Base-by-base conservation (phyloP, 1,140 invertebrate species). In the Brachystomella parvula region DNA sequence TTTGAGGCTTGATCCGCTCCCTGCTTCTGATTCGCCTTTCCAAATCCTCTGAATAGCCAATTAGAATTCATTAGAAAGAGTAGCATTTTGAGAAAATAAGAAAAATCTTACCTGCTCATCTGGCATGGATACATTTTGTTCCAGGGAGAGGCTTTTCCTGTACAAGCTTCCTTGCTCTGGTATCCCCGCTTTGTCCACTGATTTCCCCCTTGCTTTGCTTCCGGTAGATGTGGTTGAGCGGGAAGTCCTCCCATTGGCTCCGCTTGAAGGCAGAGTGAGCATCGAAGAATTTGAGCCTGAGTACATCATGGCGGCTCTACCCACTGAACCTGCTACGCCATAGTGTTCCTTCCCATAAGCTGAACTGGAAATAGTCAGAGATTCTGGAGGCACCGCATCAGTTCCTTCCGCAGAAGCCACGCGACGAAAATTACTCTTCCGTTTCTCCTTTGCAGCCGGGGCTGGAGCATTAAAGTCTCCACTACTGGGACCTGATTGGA, bases 1-100 rank as follows among this genome's bases (percentile, higher is more conserved):
- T 71, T 87, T 86, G 74, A 90, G 79, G 61, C 89, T 91, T 0
- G 87, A 88, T 47, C 89, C 82, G 73, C 89, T 91, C 67, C 87
- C 87, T 33, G 76, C 75, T 3, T 75, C 74, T 67, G 88, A 86
- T 59, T 88, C 88, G 24, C 84, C 84, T 75, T 83, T 85, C 86
- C 85, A 88, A 73, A 87, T 86, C 69, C 79, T 80, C 76, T 82
- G 74, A 61, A 57, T 58, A 57, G 15, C 44, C 49, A 53, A 31
- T 17, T 64, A 60, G 61, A 61, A 3, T 30, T n/a, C 15, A 49
- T 33, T n/a, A 26, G 15, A 63, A 49, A 24, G 29, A 15, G n/a
- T 69, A 28, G 24, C n/a, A 58, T 65, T 47, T 32, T 59, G 24
- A 58, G 17, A 26, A 12, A 49, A 28, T 59, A 29, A 59, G 24